Conservation (phyloP, 2,888 invertebrate genomes). For the Lingula anatina region DNA sequence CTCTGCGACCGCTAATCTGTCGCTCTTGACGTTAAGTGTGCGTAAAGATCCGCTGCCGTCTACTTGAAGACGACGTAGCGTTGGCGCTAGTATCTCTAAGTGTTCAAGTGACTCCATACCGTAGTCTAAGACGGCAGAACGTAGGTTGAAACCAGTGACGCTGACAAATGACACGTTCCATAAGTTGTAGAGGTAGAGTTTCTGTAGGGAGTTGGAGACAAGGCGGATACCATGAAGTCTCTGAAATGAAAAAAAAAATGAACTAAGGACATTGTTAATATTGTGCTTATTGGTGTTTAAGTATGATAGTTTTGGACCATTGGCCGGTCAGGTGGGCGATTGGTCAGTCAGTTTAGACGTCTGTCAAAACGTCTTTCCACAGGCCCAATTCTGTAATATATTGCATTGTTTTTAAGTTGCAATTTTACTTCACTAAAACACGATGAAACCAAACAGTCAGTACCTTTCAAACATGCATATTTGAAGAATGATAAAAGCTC, state of each 20-base stretch:
- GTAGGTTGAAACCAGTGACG: conserved; percentile 19
- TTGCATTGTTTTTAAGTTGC: no score
- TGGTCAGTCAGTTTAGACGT: no score
- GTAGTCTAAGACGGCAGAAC: conserved; percentile 24
- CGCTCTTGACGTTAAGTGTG: conserved; percentile 23
- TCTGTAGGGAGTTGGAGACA: conserved; percentile 25
- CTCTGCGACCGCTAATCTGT: conserved; percentile 22
- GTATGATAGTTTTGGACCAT: no score
- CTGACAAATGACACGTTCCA: conserved; percentile 31
- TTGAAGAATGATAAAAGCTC: no score
- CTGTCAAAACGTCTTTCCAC: no score
- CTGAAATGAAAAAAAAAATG: conserved; percentile 12
- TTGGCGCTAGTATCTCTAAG: conserved; percentile 20
- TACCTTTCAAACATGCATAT: no score
- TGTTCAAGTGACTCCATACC: conserved; percentile 32
- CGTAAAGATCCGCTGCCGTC: conserved; percentile 26
- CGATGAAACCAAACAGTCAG: no score
- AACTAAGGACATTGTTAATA: background rate
- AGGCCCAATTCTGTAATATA: no score
- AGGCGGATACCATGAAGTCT: conserved; percentile 30
- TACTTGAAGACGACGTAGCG: conserved; percentile 18
- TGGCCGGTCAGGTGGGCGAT: no score
- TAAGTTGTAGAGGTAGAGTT: conserved; percentile 29
- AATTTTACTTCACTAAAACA: no score
- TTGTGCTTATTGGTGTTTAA: no score